Evolutionary conservation across 2,797 vertebrate genomes (phyloP).

Genomic region (Intellagama lesueurii): DNA sequence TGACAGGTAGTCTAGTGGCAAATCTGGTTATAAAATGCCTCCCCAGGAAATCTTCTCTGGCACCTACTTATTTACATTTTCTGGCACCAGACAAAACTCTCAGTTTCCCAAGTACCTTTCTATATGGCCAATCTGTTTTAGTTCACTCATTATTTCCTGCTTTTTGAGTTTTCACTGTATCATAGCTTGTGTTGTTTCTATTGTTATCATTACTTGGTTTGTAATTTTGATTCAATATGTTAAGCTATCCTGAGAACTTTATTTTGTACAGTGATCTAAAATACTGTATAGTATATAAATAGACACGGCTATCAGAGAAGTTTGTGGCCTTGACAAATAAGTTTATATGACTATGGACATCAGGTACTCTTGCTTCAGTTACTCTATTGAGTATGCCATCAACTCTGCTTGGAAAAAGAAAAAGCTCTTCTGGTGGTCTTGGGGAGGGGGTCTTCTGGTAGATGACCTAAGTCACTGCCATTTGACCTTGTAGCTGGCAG

Average conservation of each 20-base stretch:
- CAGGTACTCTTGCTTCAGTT: background rate
- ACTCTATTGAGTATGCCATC: background rate
- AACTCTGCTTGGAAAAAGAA: background rate
- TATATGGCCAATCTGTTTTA: background rate
- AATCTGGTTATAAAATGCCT: background rate
- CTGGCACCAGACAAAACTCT: too few relatives aligned
- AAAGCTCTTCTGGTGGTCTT: background rate
- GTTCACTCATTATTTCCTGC: background rate
- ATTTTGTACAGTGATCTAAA: background rate
- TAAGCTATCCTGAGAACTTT: background rate
- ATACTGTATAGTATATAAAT: background rate
- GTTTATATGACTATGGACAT: background rate
- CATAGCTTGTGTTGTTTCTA: background rate
- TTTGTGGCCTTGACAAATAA: background rate
- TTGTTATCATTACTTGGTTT: background rate
- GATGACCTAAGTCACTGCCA: background rate
- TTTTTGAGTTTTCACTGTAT: background rate
- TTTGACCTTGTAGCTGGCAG: background rate
- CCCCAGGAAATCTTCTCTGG: too few relatives aligned
- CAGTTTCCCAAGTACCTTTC: background rate
- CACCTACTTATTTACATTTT: too few relatives aligned
- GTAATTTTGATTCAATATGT: background rate
- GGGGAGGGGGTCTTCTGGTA: too few relatives aligned
- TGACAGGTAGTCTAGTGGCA: background rate
- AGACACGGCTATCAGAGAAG: background rate